Conservation (phyloP, 1,140 invertebrate species). For the Papilio aristodemus region DNA sequence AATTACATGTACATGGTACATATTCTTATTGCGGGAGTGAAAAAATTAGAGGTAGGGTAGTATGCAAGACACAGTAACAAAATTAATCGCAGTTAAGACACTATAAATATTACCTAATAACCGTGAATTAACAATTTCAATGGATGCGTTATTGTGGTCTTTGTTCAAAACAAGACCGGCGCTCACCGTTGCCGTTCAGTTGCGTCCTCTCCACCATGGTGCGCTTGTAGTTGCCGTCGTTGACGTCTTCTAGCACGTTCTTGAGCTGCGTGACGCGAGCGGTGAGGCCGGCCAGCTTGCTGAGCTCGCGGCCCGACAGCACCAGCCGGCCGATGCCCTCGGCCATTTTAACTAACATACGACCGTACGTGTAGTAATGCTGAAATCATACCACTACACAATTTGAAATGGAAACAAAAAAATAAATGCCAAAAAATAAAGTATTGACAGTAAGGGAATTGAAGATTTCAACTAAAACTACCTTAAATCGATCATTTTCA, state of each 20-base stretch:
- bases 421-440: no score
- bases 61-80: no score
- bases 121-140: no score
- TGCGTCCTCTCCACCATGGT: slow-evolving; percentile 88
- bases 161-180: neutral
- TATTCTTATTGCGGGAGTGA: no score
- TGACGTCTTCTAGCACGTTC: slow-evolving; percentile 92
- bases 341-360: slow-evolving; percentile 98
- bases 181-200: slow-evolving; percentile 52
- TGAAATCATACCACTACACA: slow-evolving; percentile 39
- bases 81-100: no score
- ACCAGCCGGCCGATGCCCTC: slow-evolving; percentile 97
- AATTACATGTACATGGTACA: no score
- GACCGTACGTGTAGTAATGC: slow-evolving; percentile 96
- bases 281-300: slow-evolving; percentile 95
- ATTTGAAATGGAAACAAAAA: no score
- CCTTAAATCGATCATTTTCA: slow-evolving; percentile 86
- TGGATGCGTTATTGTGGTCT: no score
- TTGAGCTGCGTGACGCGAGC: slow-evolving; percentile 94
- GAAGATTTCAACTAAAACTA: no score
- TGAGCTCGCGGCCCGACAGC: slow-evolving; percentile 95
- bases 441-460: no score
- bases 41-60: no score
- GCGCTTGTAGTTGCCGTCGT: slow-evolving; percentile 91
- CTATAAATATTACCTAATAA: no score